Conservation (phyloP, 2,888 invertebrate genomes). For the Caenorhabditis sp. region DNA sequence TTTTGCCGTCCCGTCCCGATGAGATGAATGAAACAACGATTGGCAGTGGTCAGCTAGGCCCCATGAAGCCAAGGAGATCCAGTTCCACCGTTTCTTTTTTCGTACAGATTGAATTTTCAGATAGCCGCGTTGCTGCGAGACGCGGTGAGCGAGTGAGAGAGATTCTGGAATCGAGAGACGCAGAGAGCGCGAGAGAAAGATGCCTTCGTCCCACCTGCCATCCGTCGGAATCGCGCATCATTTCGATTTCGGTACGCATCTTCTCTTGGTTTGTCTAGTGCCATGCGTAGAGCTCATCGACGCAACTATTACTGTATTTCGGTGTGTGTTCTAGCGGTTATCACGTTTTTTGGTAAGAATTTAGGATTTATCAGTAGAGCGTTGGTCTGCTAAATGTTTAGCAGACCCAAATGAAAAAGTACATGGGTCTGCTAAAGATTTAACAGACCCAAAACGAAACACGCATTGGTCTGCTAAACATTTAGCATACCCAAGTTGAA, state of each 20-base stretch:
- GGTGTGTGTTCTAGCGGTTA: slow-evolving; percentile 4
- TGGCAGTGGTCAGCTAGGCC: not conserved
- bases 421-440: no score
- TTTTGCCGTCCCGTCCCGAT: not conserved
- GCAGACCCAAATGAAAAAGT: no score
- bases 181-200: slow-evolving; percentile 1
- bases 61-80: no score
- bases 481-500: no score
- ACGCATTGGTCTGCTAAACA: no score
- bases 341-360: slow-evolving; percentile 48
- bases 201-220: not conserved
- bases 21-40: not conserved
- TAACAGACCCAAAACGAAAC: no score
- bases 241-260: no score
- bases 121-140: no score
- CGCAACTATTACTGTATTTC: slow-evolving; percentile 28
- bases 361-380: no score
- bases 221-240: no score
- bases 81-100: not conserved
- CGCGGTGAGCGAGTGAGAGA: not conserved
- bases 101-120: slow-evolving; percentile 2
- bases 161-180: not conserved
- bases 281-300: slow-evolving; percentile 27
- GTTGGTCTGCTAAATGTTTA: no score
- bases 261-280: not conserved